Conservation (phyloP, 2,888 invertebrate genomes). For the Andrena haemorrhoa region DNA sequence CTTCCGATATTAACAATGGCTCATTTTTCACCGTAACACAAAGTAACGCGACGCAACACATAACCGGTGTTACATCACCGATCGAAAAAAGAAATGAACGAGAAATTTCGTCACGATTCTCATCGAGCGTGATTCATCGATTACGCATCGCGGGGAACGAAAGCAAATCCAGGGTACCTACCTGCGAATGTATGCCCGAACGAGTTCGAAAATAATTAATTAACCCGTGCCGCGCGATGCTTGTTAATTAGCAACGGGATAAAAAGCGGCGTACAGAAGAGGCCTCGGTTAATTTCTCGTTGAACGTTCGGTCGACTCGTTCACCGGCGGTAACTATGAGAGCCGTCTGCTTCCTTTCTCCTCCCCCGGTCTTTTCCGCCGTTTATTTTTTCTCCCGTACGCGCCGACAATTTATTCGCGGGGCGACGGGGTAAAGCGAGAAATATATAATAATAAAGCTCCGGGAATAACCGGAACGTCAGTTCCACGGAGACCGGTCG, state of each 20-base stretch:
- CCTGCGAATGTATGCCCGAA: neutral
- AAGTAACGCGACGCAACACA: too few relatives aligned
- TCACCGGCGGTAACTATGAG: constrained; percentile 12
- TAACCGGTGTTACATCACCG: too few relatives aligned
- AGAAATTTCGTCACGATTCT: constrained; percentile 4
- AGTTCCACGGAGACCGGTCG: constrained; percentile 71
- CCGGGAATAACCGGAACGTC: constrained; percentile 69
- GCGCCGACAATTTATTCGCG: constrained; percentile 40
- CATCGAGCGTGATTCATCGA: constrained; percentile 8
- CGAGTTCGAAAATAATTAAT: constrained; percentile 57
- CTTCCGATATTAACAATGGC: too few relatives aligned
- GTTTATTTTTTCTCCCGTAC: neutral
- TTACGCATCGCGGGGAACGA: constrained; percentile 10
- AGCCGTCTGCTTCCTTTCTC: neutral
- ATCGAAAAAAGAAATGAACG: neutral
- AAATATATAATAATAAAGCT: constrained; percentile 71
- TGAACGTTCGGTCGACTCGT: constrained; percentile 17
- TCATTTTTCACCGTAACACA: too few relatives aligned
- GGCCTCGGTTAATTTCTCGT: constrained; percentile 50
- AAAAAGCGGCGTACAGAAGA: constrained; percentile 41
- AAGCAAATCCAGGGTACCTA: constrained; percentile 21
- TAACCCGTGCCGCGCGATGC: constrained; percentile 47
- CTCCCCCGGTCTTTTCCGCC: neutral
- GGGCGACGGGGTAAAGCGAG: constrained; percentile 55
- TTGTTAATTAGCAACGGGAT: constrained; percentile 55